Evolutionary conservation across 2,113 vertebrate genomes (phyloP).

Genomic region (Poicephalus meyeri): DNA sequence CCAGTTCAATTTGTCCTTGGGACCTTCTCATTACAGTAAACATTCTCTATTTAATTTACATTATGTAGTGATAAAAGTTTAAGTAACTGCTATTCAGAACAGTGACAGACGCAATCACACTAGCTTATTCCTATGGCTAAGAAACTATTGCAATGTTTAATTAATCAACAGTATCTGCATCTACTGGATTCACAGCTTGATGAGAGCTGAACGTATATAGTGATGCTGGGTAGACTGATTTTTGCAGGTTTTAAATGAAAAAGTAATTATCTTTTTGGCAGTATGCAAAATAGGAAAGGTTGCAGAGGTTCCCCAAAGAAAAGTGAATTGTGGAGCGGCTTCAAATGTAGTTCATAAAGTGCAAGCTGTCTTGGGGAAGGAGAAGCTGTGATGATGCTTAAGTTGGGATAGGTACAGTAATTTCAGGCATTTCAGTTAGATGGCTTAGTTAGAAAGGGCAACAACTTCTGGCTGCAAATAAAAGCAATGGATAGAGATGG

Average conservation of each 20-base stretch:
- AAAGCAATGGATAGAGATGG: not conserved
- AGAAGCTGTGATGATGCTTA: not conserved
- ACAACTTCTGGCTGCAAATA: not conserved
- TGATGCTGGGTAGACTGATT: not conserved
- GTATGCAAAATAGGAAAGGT: not conserved
- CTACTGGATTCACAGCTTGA: not conserved
- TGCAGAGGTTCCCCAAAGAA: not conserved
- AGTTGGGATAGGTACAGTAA: not conserved
- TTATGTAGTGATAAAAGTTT: not conserved
- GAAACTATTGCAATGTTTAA: not conserved
- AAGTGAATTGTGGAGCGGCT: not conserved
- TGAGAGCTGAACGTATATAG: not conserved
- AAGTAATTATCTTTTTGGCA: not conserved
- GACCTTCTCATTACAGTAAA: not conserved
- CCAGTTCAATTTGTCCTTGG: not conserved
- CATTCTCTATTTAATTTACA: not conserved
- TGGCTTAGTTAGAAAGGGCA: not conserved
- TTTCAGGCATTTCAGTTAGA: not conserved
- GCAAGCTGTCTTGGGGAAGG: rapidly evolving
- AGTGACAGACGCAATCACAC: not conserved
- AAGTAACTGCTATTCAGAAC: not conserved
- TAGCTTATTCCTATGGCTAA: not conserved
- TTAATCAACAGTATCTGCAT: not conserved
- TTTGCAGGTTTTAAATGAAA: not conserved
- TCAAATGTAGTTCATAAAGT: not conserved